Evolutionary conservation across 2,888 invertebrate species (phyloP).

Genomic region (Tricholauxania praeusta): DNA sequence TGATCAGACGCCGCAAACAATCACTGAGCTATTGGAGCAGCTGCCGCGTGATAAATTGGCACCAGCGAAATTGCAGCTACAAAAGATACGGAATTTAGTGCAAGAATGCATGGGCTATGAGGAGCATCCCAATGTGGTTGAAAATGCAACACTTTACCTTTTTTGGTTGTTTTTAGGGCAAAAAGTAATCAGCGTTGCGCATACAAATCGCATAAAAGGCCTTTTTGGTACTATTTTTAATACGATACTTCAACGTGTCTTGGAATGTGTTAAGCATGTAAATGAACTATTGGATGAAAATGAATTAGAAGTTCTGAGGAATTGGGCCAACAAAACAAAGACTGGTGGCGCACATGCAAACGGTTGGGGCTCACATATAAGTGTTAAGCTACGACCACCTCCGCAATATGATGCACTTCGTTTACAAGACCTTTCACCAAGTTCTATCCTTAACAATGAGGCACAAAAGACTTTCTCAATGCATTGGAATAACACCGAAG

Average conservation of each 20-base stretch:
- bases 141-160: constrained; percentile 74
- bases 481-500: constrained; percentile 48
- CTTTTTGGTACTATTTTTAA: constrained; percentile 73
- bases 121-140: constrained; percentile 72
- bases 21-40: constrained; percentile 53
- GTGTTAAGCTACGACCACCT: constrained; percentile 43
- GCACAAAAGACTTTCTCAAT: constrained; percentile 54
- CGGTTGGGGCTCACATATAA: constrained; percentile 57
- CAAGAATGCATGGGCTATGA: constrained; percentile 70
- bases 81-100: constrained; percentile 64
- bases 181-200: constrained; percentile 72
- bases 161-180: constrained; percentile 73
- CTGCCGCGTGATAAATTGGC: constrained; percentile 51
- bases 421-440: constrained; percentile 55
- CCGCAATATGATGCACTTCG: constrained; percentile 45
- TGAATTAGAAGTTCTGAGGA: constrained; percentile 69
- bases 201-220: constrained; percentile 71
- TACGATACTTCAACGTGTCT: constrained; percentile 71
- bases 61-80: constrained; percentile 55
- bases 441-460: constrained; percentile 50
- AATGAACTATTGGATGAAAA: constrained; percentile 69
- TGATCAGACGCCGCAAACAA: constrained; percentile 47
- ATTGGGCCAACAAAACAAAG: constrained; percentile 63
- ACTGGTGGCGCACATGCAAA: constrained; percentile 25
- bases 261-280: constrained; percentile 71